Conservation (phyloP, 92 coral and sea anemone species). For the Phenganax subtilis region DNA sequence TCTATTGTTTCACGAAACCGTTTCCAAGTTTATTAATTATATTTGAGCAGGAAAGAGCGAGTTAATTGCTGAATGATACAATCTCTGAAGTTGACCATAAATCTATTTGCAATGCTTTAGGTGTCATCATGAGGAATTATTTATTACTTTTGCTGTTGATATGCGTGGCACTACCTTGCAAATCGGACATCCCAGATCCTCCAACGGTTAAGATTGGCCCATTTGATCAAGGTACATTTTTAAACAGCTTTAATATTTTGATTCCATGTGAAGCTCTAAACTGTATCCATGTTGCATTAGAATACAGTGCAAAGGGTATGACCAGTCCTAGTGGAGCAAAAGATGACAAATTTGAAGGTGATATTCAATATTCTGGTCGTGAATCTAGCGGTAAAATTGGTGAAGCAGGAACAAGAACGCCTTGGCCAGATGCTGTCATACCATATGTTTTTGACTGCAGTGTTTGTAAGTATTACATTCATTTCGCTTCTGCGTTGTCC, state of each 20-base stretch:
- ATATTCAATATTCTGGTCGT: conserved; percentile 20
- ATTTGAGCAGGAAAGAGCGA: too few species aligned
- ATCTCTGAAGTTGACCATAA: too few species aligned
- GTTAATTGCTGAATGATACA: too few species aligned
- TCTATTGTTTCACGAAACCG: not conserved
- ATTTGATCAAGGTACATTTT: not conserved
- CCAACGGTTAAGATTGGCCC: conserved; percentile 8
- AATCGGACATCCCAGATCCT: not conserved
- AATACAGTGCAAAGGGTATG: not conserved
- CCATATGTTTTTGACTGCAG: conserved; percentile 94
- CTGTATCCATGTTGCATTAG: not conserved
- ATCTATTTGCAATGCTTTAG: too few species aligned
- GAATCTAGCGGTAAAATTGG: not conserved
- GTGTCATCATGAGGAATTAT: not conserved
- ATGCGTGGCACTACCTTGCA: not conserved
- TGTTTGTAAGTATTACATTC: conserved; percentile 59
- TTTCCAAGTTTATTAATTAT: not conserved
- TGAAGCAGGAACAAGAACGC: conserved; percentile 20
- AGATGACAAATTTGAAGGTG: conserved; percentile 17
- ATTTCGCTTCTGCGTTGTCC: not conserved
- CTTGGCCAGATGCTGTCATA: conserved; percentile 80
- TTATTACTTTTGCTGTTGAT: not conserved
- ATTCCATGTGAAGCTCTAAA: not conserved
- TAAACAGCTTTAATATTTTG: too few species aligned
- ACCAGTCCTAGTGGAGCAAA: not conserved